Evolutionary conservation across 2,797 vertebrate genomes (phyloP).

Genomic region (Poecile montanus): DNA sequence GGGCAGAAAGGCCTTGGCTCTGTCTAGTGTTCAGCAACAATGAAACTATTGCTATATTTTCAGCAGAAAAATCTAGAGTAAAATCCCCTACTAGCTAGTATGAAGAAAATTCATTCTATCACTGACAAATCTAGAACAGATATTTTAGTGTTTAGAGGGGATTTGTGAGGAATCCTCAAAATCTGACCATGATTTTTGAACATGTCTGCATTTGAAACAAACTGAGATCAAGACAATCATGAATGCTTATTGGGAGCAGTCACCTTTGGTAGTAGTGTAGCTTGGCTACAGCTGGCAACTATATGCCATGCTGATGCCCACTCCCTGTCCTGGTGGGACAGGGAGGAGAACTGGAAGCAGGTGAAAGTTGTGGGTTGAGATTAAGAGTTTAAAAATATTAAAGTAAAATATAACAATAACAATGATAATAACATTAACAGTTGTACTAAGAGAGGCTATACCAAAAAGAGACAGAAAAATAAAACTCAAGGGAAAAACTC

Average conservation of each 20-base stretch:
- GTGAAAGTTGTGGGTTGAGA: not conserved
- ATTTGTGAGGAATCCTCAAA: not conserved
- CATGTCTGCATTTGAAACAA: not conserved
- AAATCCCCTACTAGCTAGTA: accelerated
- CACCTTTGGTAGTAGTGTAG: not conserved
- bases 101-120: not conserved
- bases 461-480: not conserved
- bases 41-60: not conserved
- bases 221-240: not conserved
- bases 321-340: not conserved
- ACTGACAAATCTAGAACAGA: not conserved
- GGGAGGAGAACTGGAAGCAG: not conserved
- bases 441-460: not conserved
- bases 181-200: not conserved
- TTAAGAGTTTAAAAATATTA: not conserved
- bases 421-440: not conserved
- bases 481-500: not conserved
- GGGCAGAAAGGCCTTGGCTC: not conserved
- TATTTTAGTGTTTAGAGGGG: not conserved
- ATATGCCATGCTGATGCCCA: accelerated
- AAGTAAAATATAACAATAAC: not conserved
- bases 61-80: not conserved
- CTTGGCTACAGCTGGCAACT: not conserved
- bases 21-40: not conserved
- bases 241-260: not conserved